These are phyloP conservation scores for Ruditapes philippinarum DNA, from an alignment of 1,140 invertebrate genomes.

Conservation along the genomic window DNA sequence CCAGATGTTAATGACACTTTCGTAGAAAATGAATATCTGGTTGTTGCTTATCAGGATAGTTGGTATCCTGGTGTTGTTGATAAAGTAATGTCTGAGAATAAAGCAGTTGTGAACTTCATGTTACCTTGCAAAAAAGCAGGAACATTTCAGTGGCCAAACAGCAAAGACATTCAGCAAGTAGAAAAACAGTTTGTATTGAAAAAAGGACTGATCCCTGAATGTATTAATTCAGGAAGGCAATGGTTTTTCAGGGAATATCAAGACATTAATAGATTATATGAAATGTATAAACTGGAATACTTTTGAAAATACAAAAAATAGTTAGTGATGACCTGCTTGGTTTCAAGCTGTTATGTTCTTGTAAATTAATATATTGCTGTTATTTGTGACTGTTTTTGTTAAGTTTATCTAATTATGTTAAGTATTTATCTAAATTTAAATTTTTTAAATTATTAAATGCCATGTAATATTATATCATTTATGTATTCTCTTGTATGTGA, in stretches of 20 bases:
- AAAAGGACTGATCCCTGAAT: background rate
- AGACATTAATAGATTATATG: background rate
- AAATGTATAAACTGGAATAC: background rate
- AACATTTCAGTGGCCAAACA: constrained; percentile 1
- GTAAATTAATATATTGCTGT: too few species aligned
- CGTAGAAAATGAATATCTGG: background rate
- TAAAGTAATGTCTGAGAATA: background rate
- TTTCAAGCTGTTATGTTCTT: too few species aligned
- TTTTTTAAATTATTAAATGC: too few species aligned
- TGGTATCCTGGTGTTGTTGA: constrained; percentile 37
- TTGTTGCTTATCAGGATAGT: constrained; percentile 36
- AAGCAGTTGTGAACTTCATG: constrained; percentile 9
- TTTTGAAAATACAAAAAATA: too few species aligned
- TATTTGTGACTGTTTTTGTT: too few species aligned
- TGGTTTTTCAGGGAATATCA: background rate
- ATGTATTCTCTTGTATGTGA: too few species aligned
- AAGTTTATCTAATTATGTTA: too few species aligned
- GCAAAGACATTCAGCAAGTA: background rate
- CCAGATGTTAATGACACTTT: too few species aligned
- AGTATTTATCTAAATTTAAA: too few species aligned
- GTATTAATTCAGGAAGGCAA: background rate
- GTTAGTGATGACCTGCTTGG: too few species aligned
- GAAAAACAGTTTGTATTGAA: background rate
- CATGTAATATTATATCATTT: too few species aligned
- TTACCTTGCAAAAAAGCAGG: background rate